phyloP scores from a whole-genome alignment of 2,113 vertebrate genomes.

The Bungarus multicinctus region DNA sequence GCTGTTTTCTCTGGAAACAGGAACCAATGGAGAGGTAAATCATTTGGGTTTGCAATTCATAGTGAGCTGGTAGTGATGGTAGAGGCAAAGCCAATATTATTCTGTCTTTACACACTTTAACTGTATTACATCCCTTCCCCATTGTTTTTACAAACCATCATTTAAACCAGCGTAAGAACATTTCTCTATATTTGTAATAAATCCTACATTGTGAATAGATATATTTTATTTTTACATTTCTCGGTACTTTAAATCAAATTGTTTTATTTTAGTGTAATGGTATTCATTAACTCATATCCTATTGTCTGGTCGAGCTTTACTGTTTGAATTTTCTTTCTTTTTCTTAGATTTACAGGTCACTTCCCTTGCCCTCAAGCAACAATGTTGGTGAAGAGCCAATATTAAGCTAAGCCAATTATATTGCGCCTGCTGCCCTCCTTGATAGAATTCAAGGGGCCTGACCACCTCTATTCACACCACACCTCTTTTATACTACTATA shows the following conservation, averaged over 20 bases:
- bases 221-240: not conserved
- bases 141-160: constrained; percentile 40
- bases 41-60: constrained; percentile 72
- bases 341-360: not conserved
- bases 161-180: constrained; percentile 13
- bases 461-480: not conserved
- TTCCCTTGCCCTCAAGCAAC: not conserved
- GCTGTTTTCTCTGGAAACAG: constrained; percentile 69
- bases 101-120: constrained; percentile 55
- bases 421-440: not conserved
- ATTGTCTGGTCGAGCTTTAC: not conserved
- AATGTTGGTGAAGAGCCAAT: not conserved
- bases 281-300: not conserved
- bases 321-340: not conserved
- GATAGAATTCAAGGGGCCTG: not conserved
- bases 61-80: constrained; percentile 26
- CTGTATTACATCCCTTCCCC: constrained; percentile 35
- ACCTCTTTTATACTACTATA: not conserved
- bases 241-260: not conserved
- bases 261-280: not conserved
- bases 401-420: not conserved
- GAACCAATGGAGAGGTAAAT: constrained; percentile 66
- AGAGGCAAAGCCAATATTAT: constrained; percentile 57
- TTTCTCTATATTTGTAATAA: not conserved
- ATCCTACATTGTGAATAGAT: constrained; percentile 24